Evolutionary conservation across 2,888 invertebrate genomes (phyloP).

Genomic region (Beris morrisii): DNA sequence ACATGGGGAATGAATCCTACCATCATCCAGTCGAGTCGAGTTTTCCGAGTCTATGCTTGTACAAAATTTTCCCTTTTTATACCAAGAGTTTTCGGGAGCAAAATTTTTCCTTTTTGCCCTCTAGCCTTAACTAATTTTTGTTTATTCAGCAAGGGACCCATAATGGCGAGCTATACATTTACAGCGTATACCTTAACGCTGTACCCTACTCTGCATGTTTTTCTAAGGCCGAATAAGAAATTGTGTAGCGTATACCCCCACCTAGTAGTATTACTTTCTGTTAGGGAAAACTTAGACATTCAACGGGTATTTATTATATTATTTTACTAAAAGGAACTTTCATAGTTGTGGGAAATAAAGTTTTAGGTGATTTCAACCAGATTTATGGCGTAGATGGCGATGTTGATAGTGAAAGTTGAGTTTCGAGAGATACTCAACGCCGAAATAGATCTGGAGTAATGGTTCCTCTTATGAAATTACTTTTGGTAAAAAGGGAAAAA

Average conservation of each 20-base stretch:
- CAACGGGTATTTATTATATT: constrained; percentile 5
- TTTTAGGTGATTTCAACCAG: too few species aligned
- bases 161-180: constrained; percentile 20
- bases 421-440: too few species aligned
- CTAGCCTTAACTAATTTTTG: constrained; percentile 24
- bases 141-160: constrained; percentile 29
- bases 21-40: constrained; percentile 21
- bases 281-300: constrained; percentile 15
- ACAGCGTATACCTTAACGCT: background rate
- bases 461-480: too few species aligned
- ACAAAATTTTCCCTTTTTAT: constrained; percentile 14
- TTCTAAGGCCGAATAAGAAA: constrained; percentile 14
- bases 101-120: constrained; percentile 21
- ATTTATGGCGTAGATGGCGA: too few species aligned
- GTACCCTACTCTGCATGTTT: background rate
- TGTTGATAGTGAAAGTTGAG: too few species aligned
- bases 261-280: constrained; percentile 2
- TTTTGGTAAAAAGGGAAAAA: too few species aligned
- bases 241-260: background rate
- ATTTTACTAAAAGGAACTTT: too few species aligned
- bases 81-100: background rate
- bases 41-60: background rate
- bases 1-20: constrained; percentile 21
- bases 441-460: too few species aligned
- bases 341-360: too few species aligned